These are phyloP conservation scores for Muricea muricata DNA, from an alignment of 92 coral and sea anemone genomes.

Conservation along the genomic window DNA sequence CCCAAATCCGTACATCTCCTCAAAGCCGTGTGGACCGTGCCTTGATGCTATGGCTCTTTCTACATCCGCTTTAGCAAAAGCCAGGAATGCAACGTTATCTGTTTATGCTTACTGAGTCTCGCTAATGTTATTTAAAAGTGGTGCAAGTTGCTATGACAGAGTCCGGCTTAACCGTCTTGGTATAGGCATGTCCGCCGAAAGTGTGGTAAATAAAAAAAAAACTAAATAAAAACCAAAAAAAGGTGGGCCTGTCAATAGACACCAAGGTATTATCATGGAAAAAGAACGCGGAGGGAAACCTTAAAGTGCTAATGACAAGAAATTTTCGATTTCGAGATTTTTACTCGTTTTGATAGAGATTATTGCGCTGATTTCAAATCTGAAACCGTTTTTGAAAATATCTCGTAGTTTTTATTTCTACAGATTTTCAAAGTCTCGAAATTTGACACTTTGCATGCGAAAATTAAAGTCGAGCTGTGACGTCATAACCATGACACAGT, in stretches of 20 bases:
- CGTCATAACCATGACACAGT: no score
- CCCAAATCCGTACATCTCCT: not conserved
- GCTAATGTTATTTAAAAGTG: slow-evolving; percentile 28
- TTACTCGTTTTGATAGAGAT: no score
- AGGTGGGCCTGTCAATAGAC: slow-evolving; percentile 32
- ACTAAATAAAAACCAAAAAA: no score
- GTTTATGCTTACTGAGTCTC: slow-evolving; percentile 39
- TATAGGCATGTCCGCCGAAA: slow-evolving; percentile 37
- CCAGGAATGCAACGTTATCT: slow-evolving; percentile 31
- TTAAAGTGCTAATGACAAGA: no score
- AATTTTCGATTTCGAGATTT: no score
- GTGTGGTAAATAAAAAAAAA: slow-evolving; percentile 11
- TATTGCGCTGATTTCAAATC: no score
- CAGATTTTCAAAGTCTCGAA: no score
- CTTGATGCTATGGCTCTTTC: slow-evolving; percentile 37
- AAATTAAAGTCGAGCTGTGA: no score
- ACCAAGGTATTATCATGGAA: slow-evolving; percentile 35
- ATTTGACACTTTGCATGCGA: no score
- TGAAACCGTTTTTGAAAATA: no score
- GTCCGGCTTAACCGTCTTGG: slow-evolving; percentile 35
- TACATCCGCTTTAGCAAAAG: slow-evolving; percentile 32
- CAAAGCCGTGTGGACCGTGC: slow-evolving; percentile 31
- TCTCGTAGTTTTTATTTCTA: no score
- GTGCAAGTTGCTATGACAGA: slow-evolving; percentile 23
- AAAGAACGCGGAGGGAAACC: slow-evolving; percentile 12